A percentile compares a stretch with the other conserved stretches of the same genome.
Conservation (phyloP, 2,797 vertebrate genomes). For the Tenualosa thibaudeaui region DNA sequence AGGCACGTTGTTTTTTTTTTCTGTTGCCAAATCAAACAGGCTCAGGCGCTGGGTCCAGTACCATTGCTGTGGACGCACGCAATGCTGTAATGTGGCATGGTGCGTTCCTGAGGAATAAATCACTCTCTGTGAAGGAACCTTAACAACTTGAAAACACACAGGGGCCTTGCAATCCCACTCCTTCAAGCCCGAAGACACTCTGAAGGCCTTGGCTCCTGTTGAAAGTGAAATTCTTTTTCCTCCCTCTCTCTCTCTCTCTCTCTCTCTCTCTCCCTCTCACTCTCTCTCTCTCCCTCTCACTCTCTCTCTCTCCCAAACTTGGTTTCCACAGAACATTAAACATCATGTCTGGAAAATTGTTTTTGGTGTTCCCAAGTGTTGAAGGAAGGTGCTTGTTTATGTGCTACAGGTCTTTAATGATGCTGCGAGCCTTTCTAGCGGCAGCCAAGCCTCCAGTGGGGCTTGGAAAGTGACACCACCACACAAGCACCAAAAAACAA, state of each 20-base stretch:
- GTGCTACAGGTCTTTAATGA: slow-evolving; percentile 48
- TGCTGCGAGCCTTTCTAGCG: slow-evolving; percentile 38
- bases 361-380: slow-evolving; percentile 60
- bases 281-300: neutral
- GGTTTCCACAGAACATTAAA: slow-evolving; percentile 67
- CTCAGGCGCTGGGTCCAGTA: slow-evolving; percentile 42
- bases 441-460: slow-evolving; percentile 41
- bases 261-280: neutral
- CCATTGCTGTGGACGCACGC: slow-evolving; percentile 35
- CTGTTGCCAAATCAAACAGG: slow-evolving; percentile 61
- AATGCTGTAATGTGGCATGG: slow-evolving; percentile 61
- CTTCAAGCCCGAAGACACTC: slow-evolving; percentile 55
- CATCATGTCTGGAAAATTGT: slow-evolving; percentile 71
- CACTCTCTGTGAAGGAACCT: slow-evolving; percentile 55
- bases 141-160: slow-evolving; percentile 64
- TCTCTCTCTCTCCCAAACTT: slow-evolving; percentile 33
- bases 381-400: slow-evolving; percentile 59
- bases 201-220: slow-evolving; percentile 60
- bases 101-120: slow-evolving; percentile 63
- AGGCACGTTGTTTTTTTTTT: neutral
- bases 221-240: slow-evolving; percentile 60
- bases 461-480: slow-evolving; percentile 32
- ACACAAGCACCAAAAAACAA: slow-evolving; percentile 28
- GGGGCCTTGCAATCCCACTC: slow-evolving; percentile 48
- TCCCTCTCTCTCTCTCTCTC: neutral